Conservation (phyloP, 2,113 vertebrate species). For the Chaetura pelagica region DNA sequence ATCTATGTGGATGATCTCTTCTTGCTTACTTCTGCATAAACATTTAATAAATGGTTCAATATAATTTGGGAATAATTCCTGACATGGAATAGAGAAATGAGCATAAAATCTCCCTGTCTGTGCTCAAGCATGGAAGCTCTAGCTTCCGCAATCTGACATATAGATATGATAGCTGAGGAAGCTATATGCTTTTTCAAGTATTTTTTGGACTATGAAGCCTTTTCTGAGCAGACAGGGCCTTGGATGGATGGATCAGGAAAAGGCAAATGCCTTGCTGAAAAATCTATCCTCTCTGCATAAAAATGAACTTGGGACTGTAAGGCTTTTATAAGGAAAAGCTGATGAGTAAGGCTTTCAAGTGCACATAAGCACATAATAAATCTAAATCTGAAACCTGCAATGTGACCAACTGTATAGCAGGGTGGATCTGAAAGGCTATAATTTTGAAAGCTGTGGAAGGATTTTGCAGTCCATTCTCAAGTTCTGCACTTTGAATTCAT, state of each 20-base stretch:
- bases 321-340: constrained; percentile 14
- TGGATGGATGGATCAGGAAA: neutral
- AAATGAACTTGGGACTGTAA: neutral
- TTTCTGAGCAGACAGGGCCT: neutral
- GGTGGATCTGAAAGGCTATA: constrained; percentile 18
- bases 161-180: neutral
- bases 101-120: neutral
- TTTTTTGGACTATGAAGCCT: neutral
- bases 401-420: neutral
- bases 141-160: neutral
- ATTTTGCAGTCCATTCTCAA: neutral
- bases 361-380: neutral
- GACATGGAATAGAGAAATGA: neutral
- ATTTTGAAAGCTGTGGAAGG: neutral
- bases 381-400: neutral
- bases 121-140: neutral
- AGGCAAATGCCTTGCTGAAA: constrained; percentile 2
- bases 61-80: neutral
- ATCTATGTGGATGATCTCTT: neutral
- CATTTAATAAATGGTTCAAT: neutral
- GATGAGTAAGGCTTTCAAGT: constrained; percentile 17
- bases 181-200: neutral
- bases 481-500: constrained; percentile 24
- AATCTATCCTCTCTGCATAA: neutral
- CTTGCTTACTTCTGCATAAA: neutral